phyloP scores from a whole-genome alignment of 1,140 invertebrate species.

The Augochlora pura region DNA sequence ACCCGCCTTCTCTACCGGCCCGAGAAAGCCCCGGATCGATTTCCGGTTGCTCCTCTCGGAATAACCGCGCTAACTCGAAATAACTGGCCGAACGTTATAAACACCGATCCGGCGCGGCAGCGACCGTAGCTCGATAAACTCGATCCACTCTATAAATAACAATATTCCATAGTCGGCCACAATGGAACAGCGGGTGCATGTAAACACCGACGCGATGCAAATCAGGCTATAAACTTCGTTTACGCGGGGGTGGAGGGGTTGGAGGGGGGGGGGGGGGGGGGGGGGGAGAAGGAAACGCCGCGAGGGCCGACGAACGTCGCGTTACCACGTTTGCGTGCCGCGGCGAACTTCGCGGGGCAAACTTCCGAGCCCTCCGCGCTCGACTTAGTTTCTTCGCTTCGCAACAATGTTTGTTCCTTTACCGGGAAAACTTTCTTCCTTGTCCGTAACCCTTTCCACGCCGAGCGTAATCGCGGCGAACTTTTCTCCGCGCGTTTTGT shows the following conservation, averaged over 20 bases:
- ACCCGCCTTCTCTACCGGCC: too few relatives aligned
- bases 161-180: not conserved
- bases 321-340: slow-evolving; percentile 18
- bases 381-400: not conserved
- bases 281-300: too few relatives aligned
- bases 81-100: not conserved
- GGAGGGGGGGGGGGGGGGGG: too few relatives aligned
- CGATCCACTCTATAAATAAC: slow-evolving; percentile 20
- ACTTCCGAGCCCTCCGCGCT: not conserved
- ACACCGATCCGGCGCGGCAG: not conserved
- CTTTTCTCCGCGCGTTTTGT: too few relatives aligned
- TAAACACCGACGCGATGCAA: slow-evolving; percentile 11
- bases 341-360: not conserved
- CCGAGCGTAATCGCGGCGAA: not conserved
- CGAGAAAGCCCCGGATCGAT: not conserved
- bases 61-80: not conserved
- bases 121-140: not conserved
- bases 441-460: not conserved
- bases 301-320: too few relatives aligned
- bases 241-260: too few relatives aligned
- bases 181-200: not conserved
- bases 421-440: not conserved
- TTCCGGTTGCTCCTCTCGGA: not conserved
- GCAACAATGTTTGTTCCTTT: not conserved
- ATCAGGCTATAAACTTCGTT: slow-evolving; percentile 11